A percentile compares a stretch with the other conserved stretches of the same genome.
Evolutionary conservation across 92 coral and sea anemone genomes (phyloP).

Genomic region (Porites lobata): DNA sequence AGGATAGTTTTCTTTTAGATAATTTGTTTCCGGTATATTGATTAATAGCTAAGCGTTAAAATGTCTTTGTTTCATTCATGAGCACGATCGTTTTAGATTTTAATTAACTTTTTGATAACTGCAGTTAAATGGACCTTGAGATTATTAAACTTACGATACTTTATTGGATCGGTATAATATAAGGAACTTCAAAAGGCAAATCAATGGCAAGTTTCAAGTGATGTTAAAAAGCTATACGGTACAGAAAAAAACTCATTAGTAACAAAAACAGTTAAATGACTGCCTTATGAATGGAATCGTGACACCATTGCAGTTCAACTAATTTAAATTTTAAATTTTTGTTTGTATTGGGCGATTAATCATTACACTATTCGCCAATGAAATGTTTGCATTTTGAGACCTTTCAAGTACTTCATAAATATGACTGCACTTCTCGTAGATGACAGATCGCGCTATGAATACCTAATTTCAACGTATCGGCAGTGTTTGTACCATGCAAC

Average conservation of each 20-base stretch:
- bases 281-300: background rate
- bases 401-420: conserved; percentile 27
- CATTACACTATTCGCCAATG: conserved; percentile 36
- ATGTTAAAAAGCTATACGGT: no score
- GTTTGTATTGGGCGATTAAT: conserved; percentile 37
- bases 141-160: no score
- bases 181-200: background rate
- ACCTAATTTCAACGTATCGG: conserved; percentile 30
- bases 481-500: background rate
- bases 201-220: no score
- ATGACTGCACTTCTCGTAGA: background rate
- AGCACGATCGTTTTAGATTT: background rate
- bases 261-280: no score
- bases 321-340: conserved; percentile 25
- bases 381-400: conserved; percentile 22
- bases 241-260: no score
- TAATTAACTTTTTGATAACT: background rate
- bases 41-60: background rate
- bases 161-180: background rate
- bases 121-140: background rate
- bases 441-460: conserved; percentile 5
- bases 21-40: no score
- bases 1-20: no score
- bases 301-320: background rate
- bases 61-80: background rate